Percentiles rank a stretch among this genome's conserved stretches.
Conservation (phyloP, 2,888 invertebrate species). For the Scaptomyza cyrtandrae region DNA sequence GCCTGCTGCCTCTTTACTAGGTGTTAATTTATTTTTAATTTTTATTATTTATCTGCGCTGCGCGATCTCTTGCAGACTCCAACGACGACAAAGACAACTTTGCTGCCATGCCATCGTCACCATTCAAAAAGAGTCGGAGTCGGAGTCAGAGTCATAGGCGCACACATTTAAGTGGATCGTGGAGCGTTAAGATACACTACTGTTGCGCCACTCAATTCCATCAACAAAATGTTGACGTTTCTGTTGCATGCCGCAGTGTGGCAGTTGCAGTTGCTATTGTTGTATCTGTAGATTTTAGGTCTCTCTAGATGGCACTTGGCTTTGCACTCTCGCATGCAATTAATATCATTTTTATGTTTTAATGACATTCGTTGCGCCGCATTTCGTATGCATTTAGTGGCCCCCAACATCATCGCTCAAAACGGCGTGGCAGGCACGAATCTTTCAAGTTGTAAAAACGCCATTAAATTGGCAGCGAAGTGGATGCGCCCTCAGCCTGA, state of each 20-base stretch:
- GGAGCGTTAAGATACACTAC: slow-evolving; percentile 13
- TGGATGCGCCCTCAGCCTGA: slow-evolving; percentile 55
- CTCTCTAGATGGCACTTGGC: slow-evolving; percentile 24
- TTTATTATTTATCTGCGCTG: slow-evolving; percentile 80
- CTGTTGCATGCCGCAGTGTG: slow-evolving; percentile 57
- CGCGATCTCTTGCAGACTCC: slow-evolving; percentile 58
- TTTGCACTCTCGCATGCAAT: slow-evolving; percentile 75
- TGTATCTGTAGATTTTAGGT: slow-evolving; percentile 5
- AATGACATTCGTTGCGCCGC: slow-evolving; percentile 83
- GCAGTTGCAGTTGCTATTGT: slow-evolving; percentile 18
- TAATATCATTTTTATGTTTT: slow-evolving; percentile 82
- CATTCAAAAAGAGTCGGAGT: slow-evolving; percentile 19
- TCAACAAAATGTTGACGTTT: slow-evolving; percentile 75
- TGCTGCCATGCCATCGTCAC: slow-evolving; percentile 18
- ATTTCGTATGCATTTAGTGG: slow-evolving; percentile 79
- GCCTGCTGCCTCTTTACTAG: slow-evolving; percentile 71
- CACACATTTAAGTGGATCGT: slow-evolving; percentile 54
- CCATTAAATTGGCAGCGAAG: slow-evolving; percentile 83
- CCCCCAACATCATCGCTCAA: slow-evolving; percentile 73
- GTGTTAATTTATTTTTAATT: slow-evolving; percentile 83
- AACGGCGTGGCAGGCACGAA: slow-evolving; percentile 82
- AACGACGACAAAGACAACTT: slow-evolving; percentile 17
- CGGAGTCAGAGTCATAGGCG: slow-evolving; percentile 4
- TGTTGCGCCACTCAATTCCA: slow-evolving; percentile 53
- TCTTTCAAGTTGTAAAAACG: slow-evolving; percentile 83